A percentile compares a stretch with the other conserved stretches of the same genome.
phyloP scores from a whole-genome alignment of 2,888 invertebrate species.

The Heliconius aoede region DNA sequence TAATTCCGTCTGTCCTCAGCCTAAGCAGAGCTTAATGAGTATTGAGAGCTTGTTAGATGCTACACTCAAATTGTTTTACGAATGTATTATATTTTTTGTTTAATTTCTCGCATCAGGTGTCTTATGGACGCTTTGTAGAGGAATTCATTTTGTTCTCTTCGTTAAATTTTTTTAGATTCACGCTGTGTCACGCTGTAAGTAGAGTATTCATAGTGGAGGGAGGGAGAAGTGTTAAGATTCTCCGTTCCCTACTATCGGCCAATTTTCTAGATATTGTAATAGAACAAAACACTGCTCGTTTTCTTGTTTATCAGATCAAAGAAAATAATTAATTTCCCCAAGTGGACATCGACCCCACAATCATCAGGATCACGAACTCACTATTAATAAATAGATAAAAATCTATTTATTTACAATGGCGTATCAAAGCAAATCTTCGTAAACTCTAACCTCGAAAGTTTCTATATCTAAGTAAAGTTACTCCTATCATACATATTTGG shows the following conservation, averaged over 20 bases:
- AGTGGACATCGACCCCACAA: not conserved
- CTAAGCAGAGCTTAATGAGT: slow-evolving; percentile 20
- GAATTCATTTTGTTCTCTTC: too few relatives aligned
- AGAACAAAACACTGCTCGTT: not conserved
- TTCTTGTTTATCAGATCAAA: not conserved
- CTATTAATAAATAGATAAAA: too few relatives aligned
- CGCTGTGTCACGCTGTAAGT: too few relatives aligned
- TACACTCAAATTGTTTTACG: not conserved
- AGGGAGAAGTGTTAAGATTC: too few relatives aligned
- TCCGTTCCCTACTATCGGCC: too few relatives aligned
- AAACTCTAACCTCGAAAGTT: not conserved
- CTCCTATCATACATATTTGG: not conserved
- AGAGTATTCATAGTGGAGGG: too few relatives aligned
- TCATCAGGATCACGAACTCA: too few relatives aligned
- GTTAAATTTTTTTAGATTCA: too few relatives aligned
- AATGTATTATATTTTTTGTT: not conserved
- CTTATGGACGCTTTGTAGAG: too few relatives aligned
- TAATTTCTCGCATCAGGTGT: too few relatives aligned
- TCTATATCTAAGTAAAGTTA: not conserved
- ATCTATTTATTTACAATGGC: not conserved
- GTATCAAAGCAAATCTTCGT: not conserved
- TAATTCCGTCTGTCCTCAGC: slow-evolving; percentile 20
- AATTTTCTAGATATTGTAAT: not conserved
- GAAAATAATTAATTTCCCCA: not conserved
- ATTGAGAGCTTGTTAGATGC: not conserved